Evolutionary conservation across 2,888 invertebrate species (phyloP).

Genomic region (Trichopria drosophilae): DNA sequence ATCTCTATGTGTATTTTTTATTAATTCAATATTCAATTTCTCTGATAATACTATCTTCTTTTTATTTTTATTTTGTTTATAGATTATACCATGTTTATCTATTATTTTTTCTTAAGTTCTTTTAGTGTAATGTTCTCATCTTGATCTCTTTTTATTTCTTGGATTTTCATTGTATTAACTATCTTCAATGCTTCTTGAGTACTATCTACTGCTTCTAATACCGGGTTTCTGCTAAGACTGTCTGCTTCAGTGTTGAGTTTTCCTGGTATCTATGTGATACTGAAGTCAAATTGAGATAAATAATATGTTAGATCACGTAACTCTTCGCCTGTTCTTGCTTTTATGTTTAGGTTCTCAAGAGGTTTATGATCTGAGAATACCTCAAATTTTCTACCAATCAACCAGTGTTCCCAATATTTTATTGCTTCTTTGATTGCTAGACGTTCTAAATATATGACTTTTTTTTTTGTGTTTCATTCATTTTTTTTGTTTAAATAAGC

Average conservation of each 20-base stretch:
- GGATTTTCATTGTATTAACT: conserved; percentile 31
- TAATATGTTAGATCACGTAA: conserved; percentile 6
- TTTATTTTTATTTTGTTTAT: conserved; percentile 22
- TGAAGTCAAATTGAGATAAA: conserved; percentile 1
- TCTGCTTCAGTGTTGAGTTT: conserved; percentile 36
- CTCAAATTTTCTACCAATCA: conserved; percentile 12
- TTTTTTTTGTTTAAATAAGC: conserved; percentile 34
- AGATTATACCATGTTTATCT: conserved; percentile 24
- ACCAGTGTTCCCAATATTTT: conserved; percentile 39
- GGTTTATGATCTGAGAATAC: conserved; percentile 9
- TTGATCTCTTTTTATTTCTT: conserved; percentile 33
- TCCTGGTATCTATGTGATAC: conserved; percentile 35
- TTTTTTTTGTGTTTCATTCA: conserved; percentile 29
- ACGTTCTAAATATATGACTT: conserved; percentile 37
- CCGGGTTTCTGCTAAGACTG: conserved; percentile 35
- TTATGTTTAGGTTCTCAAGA: background rate
- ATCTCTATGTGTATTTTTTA: conserved; percentile 20
- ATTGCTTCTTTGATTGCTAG: conserved; percentile 39
- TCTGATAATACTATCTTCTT: conserved; percentile 33
- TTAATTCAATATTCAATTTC: conserved; percentile 20
- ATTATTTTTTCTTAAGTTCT: conserved; percentile 25
- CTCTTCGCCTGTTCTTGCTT: too few relatives aligned
- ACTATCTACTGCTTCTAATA: conserved; percentile 29
- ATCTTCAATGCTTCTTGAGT: conserved; percentile 29
- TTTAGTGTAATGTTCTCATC: conserved; percentile 17